Conservation (phyloP, 2,888 invertebrate species). For the Eupithecia dodoneata region DNA sequence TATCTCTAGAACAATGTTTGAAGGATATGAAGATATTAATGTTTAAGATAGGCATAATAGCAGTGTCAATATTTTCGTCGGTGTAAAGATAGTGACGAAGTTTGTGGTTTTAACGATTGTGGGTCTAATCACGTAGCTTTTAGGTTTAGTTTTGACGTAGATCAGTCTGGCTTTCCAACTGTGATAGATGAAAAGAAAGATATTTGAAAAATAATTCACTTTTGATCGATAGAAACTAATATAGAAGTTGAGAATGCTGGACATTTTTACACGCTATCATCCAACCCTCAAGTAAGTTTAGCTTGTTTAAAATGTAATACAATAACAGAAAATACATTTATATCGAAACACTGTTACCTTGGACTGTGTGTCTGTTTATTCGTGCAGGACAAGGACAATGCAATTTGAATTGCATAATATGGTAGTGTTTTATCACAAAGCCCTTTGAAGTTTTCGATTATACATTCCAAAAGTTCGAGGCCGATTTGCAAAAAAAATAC, state of each 20-base stretch:
- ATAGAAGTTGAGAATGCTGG: background rate
- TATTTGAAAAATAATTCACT: background rate
- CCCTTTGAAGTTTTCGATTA: no score
- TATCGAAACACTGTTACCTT: background rate
- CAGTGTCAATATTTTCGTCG: constrained; percentile 7
- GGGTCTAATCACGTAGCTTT: background rate
- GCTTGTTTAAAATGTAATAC: background rate
- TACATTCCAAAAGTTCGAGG: no score
- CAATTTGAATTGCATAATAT: no score
- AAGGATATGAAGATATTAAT: background rate
- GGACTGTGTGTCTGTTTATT: background rate
- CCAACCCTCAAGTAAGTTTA: background rate
- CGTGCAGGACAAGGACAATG: background rate
- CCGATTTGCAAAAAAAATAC: no score
- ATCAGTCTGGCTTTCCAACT: background rate
- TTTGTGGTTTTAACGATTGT: background rate
- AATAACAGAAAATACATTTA: background rate
- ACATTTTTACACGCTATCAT: background rate
- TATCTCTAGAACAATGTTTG: background rate
- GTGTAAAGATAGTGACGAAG: background rate
- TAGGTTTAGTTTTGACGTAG: background rate
- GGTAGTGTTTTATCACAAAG: no score
- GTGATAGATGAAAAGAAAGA: background rate
- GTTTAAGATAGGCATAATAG: background rate
- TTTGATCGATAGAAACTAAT: background rate